These are phyloP conservation scores for Hyalella azteca DNA, from an alignment of 2,888 invertebrate genomes.

Conservation along the genomic window DNA sequence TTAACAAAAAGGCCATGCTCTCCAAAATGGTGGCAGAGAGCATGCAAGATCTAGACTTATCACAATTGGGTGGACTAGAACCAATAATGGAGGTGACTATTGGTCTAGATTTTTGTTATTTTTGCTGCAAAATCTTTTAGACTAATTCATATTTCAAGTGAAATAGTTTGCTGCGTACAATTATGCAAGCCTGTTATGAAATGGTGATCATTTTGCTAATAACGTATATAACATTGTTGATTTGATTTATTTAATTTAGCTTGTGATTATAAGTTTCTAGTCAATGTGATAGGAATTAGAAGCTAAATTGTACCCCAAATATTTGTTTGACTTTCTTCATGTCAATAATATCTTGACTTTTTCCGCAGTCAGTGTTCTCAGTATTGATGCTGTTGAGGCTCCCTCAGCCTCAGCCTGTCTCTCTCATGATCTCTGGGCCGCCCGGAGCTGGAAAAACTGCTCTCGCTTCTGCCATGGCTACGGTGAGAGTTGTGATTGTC, in stretches of 20 bases:
- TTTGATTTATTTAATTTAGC: neutral
- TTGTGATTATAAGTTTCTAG: neutral
- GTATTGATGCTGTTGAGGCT: constrained; percentile 19
- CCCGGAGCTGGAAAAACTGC: constrained; percentile 14
- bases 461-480: constrained; percentile 9
- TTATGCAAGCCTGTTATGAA: neutral
- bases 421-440: constrained; percentile 3
- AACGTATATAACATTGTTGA: neutral
- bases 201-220: neutral
- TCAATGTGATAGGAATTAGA: neutral
- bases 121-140: neutral
- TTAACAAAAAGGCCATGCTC: neutral
- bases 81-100: constrained; percentile 2
- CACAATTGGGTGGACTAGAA: neutral
- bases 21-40: neutral
- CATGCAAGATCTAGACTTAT: neutral
- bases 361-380: neutral
- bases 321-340: neutral
- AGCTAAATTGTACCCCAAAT: neutral
- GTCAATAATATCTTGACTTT: neutral
- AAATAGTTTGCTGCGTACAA: neutral
- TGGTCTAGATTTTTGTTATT: neutral
- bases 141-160: neutral
- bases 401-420: neutral
- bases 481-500: too few species aligned